Evolutionary conservation across 2,888 invertebrate genomes (phyloP).

Genomic region (Eupelmus urozonus): DNA sequence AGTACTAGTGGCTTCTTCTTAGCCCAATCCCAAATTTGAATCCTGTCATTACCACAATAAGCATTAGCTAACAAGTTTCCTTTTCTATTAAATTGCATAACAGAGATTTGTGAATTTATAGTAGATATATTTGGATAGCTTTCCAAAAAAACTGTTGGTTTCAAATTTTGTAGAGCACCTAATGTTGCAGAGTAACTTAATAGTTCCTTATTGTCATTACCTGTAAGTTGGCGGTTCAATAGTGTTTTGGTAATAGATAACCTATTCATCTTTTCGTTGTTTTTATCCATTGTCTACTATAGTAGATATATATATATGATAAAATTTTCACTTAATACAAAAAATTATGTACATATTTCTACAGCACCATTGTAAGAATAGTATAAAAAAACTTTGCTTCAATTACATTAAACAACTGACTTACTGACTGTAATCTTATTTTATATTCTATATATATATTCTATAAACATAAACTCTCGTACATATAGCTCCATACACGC

Average conservation of each 20-base stretch:
- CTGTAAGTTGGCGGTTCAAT: slow-evolving; percentile 30
- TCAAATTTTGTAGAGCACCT: slow-evolving; percentile 35
- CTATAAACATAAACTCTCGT: no score
- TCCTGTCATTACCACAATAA: slow-evolving; percentile 43
- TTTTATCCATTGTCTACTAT: slow-evolving; percentile 29
- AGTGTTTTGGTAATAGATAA: slow-evolving; percentile 40
- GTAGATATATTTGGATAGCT: slow-evolving; percentile 27
- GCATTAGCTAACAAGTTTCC: slow-evolving; percentile 45
- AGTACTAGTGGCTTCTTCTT: slow-evolving; percentile 10
- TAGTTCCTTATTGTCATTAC: slow-evolving; percentile 5
- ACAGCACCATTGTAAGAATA: no score
- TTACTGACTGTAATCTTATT: no score
- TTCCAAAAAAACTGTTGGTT: slow-evolving; percentile 13
- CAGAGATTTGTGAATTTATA: slow-evolving; percentile 40
- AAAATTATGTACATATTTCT: no score
- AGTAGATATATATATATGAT: background rate
- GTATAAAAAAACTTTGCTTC: no score
- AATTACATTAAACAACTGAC: no score
- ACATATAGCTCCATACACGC: no score
- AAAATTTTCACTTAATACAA: no score
- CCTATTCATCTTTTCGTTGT: slow-evolving; percentile 6
- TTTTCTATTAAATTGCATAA: slow-evolving; percentile 51
- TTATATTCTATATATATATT: no score
- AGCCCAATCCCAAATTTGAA: slow-evolving; percentile 48
- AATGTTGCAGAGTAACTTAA: slow-evolving; percentile 29